Evolutionary conservation across 2,113 vertebrate genomes (phyloP), one percentile per base, ranked within the genome.

Genomic region (Typhlomys cinereus): DNA sequence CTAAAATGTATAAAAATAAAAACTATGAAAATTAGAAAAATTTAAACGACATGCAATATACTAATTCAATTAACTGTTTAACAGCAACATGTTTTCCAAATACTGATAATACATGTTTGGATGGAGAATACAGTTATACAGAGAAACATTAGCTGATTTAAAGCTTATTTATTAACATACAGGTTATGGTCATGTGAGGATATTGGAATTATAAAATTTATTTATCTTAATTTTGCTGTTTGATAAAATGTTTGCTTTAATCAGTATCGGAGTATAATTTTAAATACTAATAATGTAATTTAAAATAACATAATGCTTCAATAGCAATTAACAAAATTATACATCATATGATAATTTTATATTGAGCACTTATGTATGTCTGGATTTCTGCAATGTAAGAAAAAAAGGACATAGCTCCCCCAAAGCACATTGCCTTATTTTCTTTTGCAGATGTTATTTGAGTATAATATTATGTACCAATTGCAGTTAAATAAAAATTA

Each of bases 401-500:
- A 84, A 89, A 25, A 25, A 84, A 85, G 15, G 9, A 75, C 4
- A 61, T 54, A 25, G 21, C 76, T 86, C 64, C 57, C 39, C 29
- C 87, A 85, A 89, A 57, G 25, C 29, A 31, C 48, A 9, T 11
- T 6, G 23, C 52, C 54, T 79, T 46, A 46, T 88, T 85, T 62
- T 82, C 92, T 54, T 80, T 80, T 79, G 36, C 39, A 89, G 7
- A 29, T 79, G 15, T 25, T 29, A 71, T 70, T 5, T 71, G 54
- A 81, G n/a, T 67, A 14, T 41, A 67, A 92, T 61, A 89, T 88
- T 18, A 84, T 88, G 48, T 12, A 80, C 84, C 94, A 84, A 93
- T 84, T 95, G 13, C 36, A 95, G 1, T 92, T 61, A 23, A 64
- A 1, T 91, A 23, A 73, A 96, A 90, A 96, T 84, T 76, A 85